Evolutionary conservation across 1,140 invertebrate species (phyloP), one percentile per base, ranked within the genome.

Genomic region (Amphibalanus amphitrite): DNA sequence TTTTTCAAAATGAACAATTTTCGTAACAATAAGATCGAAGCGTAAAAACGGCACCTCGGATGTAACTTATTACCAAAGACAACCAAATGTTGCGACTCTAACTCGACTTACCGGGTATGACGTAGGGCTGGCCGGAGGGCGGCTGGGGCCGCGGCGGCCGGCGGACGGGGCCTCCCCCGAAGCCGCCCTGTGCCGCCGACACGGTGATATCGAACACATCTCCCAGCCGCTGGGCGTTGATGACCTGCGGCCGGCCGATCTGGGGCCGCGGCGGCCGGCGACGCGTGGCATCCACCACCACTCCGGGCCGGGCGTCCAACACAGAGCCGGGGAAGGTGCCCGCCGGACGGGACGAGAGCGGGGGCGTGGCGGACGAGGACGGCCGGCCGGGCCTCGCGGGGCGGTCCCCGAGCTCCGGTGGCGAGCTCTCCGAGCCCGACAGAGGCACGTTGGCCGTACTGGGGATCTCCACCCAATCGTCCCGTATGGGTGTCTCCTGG

Each of bases 201-300:
- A 94, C 87, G 0, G 91, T 92, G 0, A 94, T 87, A 75, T 94
- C 91, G 77, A 94, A 94, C 30, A 92, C 88, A 77, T 94, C 91
- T 8, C 90, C 89, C 73, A 84, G 71, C 69, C 70, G 72, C 72
- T 40, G 73, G 70, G 25, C 25, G 29, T 40, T 67, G 29, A 29
- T 29, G 67, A 69, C 40, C 71, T 26, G 69, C 30, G 25, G n/a
- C 25, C n/a, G 13, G 3, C 28, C 25, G 23, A 77, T 77, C 15
- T 76, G 72, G 0, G 77, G 80, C 73, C 77, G 80, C 28, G 70
- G 70, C 25, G 71, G 74, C 1, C 69, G 71, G 68, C 71, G 72
- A n/a, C 67, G 25, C 23, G 69, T 29, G 71, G 72, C 74, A 26
- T 71, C 73, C 20, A 71, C 68, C 20, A 73, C 70, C 28, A 70